Percentiles rank a stretch among this genome's conserved stretches.
Conservation (phyloP, 2,888 invertebrate genomes). For the Nebria salina region DNA sequence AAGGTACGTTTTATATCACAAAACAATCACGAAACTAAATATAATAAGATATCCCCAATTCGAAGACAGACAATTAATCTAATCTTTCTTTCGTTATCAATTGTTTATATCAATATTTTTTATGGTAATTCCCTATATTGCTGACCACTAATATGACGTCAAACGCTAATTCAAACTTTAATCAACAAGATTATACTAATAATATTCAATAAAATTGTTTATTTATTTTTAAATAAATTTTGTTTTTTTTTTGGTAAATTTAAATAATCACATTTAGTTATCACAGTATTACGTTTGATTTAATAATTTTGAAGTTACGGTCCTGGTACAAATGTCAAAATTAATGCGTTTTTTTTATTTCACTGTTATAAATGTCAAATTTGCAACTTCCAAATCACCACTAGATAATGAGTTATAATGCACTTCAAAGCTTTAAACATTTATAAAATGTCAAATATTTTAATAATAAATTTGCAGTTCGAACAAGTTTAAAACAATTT, state of each 20-base stretch:
- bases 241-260: neutral
- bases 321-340: neutral
- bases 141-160: neutral
- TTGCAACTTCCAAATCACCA: neutral
- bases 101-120: neutral
- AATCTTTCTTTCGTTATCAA: constrained; percentile 10
- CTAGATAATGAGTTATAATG: too few species aligned
- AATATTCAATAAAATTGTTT: too few species aligned
- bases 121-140: neutral
- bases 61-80: neutral
- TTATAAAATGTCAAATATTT: too few species aligned
- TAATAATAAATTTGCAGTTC: too few species aligned
- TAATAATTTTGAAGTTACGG: neutral
- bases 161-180: neutral
- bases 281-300: neutral
- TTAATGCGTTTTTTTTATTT: neutral
- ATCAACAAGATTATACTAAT: neutral
- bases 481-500: too few species aligned
- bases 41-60: neutral
- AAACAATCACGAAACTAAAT: constrained; percentile 2
- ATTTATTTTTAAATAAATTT: neutral
- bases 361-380: neutral
- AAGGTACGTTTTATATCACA: constrained; percentile 8
- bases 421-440: too few species aligned
- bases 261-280: neutral